Base-by-base conservation (phyloP, 2,888 invertebrate genomes). In the Apotomis capreana region DNA sequence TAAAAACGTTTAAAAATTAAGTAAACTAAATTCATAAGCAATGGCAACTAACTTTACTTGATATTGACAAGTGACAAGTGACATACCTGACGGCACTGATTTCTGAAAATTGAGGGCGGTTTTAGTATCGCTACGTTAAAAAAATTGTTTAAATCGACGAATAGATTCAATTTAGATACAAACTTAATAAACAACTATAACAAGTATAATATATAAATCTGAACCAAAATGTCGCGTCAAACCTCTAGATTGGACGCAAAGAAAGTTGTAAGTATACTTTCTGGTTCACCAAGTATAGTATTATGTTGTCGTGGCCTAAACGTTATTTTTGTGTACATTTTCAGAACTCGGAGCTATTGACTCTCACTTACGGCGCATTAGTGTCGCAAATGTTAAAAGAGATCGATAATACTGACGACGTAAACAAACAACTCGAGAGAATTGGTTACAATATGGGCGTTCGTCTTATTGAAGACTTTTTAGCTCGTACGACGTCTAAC, bases 381-480 rank as follows among this genome's bases (percentile, higher is more conserved):
- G 99, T 99, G 0, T 97, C 99, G 3, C 99, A 99, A 93, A 96
- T 99, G 94, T 91, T 99, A 26, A 98, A 98, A 88, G 99, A 99
- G 87, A 97, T 97, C 81, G 99, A 99, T 86, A 98, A 97, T 89
- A 96, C 98, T 5, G 99, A 99, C 54, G 99, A 99, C 92, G 99
- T 99, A 0, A 99, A 99, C 87, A 98, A 98, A 83, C 99, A 99
- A 84, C 90, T 99, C 74, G 98, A 99, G 83, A 93, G 98, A 84
- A 96, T 98, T 91, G 99, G 99, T 4, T 99, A 99, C 87, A 99
- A 99, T 85, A 99, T 99, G 95, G 99, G 99, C 10, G 96, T 99
- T 68, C 95, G 99, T 59, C 91, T 99, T 54, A 99, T 99, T 75
- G 99, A 99, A 92, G 99, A 99, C 86, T 99, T 98, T 83, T 93